A percentile compares a stretch with the other conserved stretches of the same genome.
Conservation (phyloP, 2,797 vertebrate genomes). For the Takifugu ocellatus region DNA sequence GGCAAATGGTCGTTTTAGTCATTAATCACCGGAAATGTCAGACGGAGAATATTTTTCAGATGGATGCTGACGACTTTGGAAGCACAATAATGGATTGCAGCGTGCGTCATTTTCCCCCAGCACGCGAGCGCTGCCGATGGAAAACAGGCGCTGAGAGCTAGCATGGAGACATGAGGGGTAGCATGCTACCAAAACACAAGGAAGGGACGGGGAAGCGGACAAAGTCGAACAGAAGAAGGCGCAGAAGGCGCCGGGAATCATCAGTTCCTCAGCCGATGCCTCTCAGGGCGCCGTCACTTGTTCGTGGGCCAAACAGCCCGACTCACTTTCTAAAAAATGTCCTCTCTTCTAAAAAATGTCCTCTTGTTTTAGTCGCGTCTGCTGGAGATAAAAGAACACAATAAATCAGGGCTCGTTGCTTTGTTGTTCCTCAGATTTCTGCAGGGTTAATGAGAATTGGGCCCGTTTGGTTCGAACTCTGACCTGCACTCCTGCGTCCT, state of each 20-base stretch:
- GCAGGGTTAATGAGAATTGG: constrained; percentile 2
- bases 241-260: background rate
- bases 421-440: background rate
- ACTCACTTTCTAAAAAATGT: no score
- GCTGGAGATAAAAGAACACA: no score
- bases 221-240: constrained; percentile 7
- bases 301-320: background rate
- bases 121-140: background rate
- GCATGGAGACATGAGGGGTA: no score
- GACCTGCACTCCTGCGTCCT: constrained; percentile 19
- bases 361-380: no score
- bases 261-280: no score
- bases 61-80: constrained; percentile 15
- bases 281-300: background rate
- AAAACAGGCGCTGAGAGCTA: background rate
- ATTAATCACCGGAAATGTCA: constrained; percentile 46
- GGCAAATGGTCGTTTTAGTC: constrained; percentile 17
- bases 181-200: no score
- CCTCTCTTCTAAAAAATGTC: no score
- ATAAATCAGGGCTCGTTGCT: no score
- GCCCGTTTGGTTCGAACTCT: constrained; percentile 8
- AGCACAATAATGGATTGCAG: no score
- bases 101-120: no score
- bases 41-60: constrained; percentile 8
- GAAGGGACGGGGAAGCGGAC: background rate